Conservation (phyloP, 2,888 invertebrate genomes). For the Melolontha melolontha region DNA sequence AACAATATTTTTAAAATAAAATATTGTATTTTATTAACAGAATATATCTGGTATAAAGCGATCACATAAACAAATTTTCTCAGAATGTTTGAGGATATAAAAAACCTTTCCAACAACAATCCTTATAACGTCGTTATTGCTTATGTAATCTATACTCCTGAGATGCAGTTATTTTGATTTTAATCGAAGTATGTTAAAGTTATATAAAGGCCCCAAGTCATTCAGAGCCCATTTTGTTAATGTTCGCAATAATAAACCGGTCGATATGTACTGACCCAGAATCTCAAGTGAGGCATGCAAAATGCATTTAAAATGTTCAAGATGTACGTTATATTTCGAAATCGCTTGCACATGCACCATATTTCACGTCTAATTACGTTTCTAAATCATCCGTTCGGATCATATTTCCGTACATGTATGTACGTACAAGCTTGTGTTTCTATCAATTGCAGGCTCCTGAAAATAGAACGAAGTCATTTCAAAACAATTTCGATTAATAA, state of each 20-base stretch:
- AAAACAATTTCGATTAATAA: too few relatives aligned
- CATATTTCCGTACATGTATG: conserved; percentile 16
- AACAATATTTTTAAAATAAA: too few relatives aligned
- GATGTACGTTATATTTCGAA: conserved; percentile 40
- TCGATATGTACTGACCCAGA: conserved; percentile 41
- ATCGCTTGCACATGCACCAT: conserved; percentile 42
- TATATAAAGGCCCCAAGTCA: conserved; percentile 13
- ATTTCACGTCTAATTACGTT: conserved; percentile 42
- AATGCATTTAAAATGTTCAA: conserved; percentile 40
- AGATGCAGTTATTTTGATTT: too few relatives aligned
- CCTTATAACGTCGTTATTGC: too few relatives aligned
- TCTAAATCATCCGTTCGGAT: conserved; percentile 39
- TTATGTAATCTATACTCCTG: too few relatives aligned
- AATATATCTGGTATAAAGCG: too few relatives aligned
- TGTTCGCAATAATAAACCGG: conserved; percentile 39
- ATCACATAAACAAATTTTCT: too few relatives aligned
- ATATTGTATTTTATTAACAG: too few relatives aligned
- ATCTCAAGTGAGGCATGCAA: conserved; percentile 40
- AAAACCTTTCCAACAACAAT: too few relatives aligned
- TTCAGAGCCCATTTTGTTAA: conserved; percentile 10
- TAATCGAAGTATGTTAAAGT: too few relatives aligned
- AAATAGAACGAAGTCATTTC: neutral
- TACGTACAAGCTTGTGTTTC: conserved; percentile 8
- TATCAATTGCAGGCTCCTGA: conserved; percentile 25
- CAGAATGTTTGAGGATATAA: too few relatives aligned